These are phyloP conservation scores for Microcebus jonahi DNA, from an alignment of 2,113 vertebrate species.

Conservation along the genomic window DNA sequence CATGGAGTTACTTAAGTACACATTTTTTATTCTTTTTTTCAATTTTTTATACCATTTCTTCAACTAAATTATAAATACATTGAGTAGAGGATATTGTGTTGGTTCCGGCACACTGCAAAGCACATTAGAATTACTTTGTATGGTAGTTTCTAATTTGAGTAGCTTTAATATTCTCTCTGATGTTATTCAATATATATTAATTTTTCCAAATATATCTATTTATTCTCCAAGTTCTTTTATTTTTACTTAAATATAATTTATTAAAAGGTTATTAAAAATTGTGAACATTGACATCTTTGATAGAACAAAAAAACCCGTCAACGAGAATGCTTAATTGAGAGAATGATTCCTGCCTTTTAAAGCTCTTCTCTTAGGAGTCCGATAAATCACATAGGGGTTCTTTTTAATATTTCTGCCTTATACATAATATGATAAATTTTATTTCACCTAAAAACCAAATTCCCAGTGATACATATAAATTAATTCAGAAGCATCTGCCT, in stretches of 20 bases:
- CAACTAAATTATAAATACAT: background rate
- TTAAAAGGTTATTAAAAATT: background rate
- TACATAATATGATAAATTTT: conserved; percentile 65
- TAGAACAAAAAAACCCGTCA: conserved; percentile 58
- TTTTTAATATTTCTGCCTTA: conserved; percentile 70
- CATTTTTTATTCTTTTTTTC: background rate
- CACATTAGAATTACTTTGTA: background rate
- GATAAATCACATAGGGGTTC: conserved; percentile 2
- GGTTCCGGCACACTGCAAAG: background rate
- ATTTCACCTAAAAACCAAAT: conserved; percentile 76
- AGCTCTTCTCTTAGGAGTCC: conserved; percentile 32
- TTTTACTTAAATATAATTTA: conserved; percentile 26
- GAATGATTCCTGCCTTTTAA: conserved; percentile 33
- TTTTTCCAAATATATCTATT: background rate
- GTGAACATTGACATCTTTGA: background rate
- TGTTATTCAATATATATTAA: background rate
- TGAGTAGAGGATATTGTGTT: background rate
- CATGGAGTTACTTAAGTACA: background rate
- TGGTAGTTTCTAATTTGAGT: background rate
- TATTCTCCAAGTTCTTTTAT: background rate
- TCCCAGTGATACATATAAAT: conserved; percentile 67
- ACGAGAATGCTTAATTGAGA: conserved; percentile 52
- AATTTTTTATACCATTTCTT: background rate
- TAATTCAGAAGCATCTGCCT: conserved; percentile 82
- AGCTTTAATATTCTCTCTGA: background rate